Evolutionary conservation across 2,113 vertebrate genomes (phyloP).

Genomic region (Limnothrissa miodon): DNA sequence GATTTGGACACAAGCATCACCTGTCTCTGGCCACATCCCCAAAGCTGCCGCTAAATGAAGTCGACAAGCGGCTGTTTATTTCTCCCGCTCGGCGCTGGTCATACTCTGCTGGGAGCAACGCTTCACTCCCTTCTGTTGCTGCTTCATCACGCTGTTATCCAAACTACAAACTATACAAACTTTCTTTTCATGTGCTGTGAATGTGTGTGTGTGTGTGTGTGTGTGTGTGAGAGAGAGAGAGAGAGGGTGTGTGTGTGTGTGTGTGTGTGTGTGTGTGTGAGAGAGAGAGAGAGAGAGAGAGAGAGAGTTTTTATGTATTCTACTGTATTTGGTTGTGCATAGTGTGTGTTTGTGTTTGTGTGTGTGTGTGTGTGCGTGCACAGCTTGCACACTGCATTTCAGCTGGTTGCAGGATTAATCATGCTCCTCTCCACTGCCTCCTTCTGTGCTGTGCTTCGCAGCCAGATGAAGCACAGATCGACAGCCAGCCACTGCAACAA

Average conservation of each 20-base stretch:
- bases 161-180: too few relatives aligned
- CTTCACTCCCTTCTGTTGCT: not conserved
- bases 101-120: conserved; percentile 15
- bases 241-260: not conserved
- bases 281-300: not conserved
- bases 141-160: conserved; percentile 26
- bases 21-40: conserved; percentile 54
- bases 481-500: not conserved
- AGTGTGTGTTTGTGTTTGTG: not conserved
- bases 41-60: conserved; percentile 56
- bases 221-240: not conserved
- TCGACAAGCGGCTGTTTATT: conserved; percentile 46
- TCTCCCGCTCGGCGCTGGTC: conserved; percentile 4
- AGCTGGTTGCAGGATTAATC: conserved; percentile 45
- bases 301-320: not conserved
- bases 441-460: not conserved
- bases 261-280: not conserved
- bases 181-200: not conserved
- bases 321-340: not conserved
- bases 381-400: conserved; percentile 15
- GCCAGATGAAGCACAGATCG: not conserved
- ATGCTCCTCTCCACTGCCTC: conserved; percentile 22
- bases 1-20: conserved; percentile 65
- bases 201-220: not conserved
- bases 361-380: not conserved